Base-by-base conservation (phyloP, 2,113 vertebrate species). In the Osmerus mordax region DNA sequence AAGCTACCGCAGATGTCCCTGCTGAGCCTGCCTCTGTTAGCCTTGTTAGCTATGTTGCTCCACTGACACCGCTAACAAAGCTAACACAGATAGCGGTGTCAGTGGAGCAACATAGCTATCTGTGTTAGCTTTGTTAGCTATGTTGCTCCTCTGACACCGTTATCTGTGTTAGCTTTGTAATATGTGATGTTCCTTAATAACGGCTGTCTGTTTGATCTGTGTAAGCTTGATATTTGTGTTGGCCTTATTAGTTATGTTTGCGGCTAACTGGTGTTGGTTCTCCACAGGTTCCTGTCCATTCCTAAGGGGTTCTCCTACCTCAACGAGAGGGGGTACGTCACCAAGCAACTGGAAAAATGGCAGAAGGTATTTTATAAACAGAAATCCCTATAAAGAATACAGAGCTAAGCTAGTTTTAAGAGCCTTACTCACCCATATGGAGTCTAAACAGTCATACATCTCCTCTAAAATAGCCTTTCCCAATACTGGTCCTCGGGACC, bases 241-340 rank as follows among this genome's bases (percentile, higher is more conserved):
- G 29, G 29, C 29, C 29, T 4, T 32, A 5, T 32, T 32, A 32
- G 36, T 41, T 41, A 1, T 41, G 36, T 9, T 41, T 9, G 36
- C 7, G 36, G 36, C 8, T 41, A 32, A 32, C 32, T 32, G 36
- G 36, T 41, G 36, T 41, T 41, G 36, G 36, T 41, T 51, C 90
- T 87, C 41, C 81, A 96, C 23, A 23, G 95, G 80, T 96, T 96
- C 89, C 88, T 95, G 54, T 96, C 95, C 64, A 96, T 96, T 85
- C 94, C 95, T 70, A 96, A 96, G 84, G 95, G 95, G 0, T 96
- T 96, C 91, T 94, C 94, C 0, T 96, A 95, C 80, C 86, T 96
- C 66, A 95, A 95, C 76, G 94, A 96, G 83, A 93, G 95, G 74
- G 95, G 95, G 72, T 95, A 95, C 74, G 92, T 95, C 75, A 91